Conservation (phyloP, 1,140 invertebrate species). For the Laodelphax striatellus region DNA sequence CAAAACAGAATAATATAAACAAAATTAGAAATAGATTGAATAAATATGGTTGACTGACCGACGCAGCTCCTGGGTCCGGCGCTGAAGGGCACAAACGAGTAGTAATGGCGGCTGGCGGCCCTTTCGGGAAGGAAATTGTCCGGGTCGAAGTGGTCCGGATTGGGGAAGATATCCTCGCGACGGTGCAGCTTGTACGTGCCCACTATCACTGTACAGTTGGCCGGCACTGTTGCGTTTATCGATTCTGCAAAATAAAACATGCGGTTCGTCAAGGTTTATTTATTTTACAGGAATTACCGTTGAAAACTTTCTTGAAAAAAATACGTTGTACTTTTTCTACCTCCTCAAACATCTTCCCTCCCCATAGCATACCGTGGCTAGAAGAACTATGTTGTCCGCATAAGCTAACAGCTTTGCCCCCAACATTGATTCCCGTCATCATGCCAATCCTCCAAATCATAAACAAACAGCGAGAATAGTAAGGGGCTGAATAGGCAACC, state of each 20-base stretch:
- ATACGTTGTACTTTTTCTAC: no score
- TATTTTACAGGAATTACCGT: no score
- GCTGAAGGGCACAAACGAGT: slow-evolving; percentile 80
- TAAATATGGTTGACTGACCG: slow-evolving; percentile 36
- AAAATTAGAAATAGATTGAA: background rate
- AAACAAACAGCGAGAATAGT: no score
- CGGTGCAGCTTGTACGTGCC: slow-evolving; percentile 62
- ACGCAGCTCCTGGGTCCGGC: slow-evolving; percentile 77
- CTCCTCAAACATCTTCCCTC: no score
- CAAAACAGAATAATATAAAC: background rate
- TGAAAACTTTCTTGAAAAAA: no score
- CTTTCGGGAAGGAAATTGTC: slow-evolving; percentile 84
- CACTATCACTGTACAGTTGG: slow-evolving; percentile 54
- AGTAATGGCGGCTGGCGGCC: slow-evolving; percentile 65
- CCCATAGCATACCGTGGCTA: no score
- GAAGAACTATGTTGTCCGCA: no score
- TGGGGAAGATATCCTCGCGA: slow-evolving; percentile 60
- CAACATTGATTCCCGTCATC: no score
- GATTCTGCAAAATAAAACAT: slow-evolving; percentile 9
- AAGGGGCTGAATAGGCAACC: no score
- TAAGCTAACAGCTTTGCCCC: no score
- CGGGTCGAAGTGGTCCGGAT: slow-evolving; percentile 78
- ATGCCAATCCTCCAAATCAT: no score
- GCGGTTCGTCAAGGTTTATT: no score
- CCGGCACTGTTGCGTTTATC: slow-evolving; percentile 42